A percentile compares a stretch with the other conserved stretches of the same genome.
These are phyloP conservation scores for Pseudoatta argentina DNA, from an alignment of 1,140 invertebrate species.

Conservation along the genomic window DNA sequence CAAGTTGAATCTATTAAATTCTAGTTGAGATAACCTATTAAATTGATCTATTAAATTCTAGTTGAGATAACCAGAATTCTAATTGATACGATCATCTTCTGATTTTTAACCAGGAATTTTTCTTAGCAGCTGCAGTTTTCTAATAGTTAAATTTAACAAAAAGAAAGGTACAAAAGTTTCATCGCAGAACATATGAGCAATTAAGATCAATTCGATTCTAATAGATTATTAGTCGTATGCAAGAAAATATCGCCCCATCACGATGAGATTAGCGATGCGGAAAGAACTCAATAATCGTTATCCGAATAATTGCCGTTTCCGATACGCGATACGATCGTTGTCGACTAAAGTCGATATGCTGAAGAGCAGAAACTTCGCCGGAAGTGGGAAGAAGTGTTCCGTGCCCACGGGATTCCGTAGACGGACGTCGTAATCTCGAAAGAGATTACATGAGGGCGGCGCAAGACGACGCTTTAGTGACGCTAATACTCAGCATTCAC, in stretches of 20 bases:
- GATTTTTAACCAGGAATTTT: no score
- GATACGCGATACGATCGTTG: constrained; percentile 25
- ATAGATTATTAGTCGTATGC: no score
- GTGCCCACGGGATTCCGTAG: constrained; percentile 37
- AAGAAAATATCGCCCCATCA: constrained; percentile 3
- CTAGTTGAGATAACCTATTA: no score
- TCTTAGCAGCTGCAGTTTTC: no score
- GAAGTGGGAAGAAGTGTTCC: background rate
- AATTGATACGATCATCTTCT: no score
- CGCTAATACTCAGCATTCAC: constrained; percentile 67
- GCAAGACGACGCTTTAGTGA: constrained; percentile 61
- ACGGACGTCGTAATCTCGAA: constrained; percentile 69
- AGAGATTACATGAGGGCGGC: constrained; percentile 63
- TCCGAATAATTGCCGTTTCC: constrained; percentile 35
- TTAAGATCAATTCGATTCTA: background rate
- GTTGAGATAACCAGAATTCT: no score
- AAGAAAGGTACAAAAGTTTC: background rate
- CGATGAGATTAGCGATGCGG: constrained; percentile 47
- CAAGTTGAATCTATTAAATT: no score
- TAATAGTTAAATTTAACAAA: background rate
- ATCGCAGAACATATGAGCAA: background rate
- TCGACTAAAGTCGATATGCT: constrained; percentile 42
- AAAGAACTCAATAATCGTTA: constrained; percentile 49
- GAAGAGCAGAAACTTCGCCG: constrained; percentile 35
- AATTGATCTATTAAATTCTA: no score